phyloP scores from a whole-genome alignment of 2,113 vertebrate species.

The Mystacornis crossleyi region DNA sequence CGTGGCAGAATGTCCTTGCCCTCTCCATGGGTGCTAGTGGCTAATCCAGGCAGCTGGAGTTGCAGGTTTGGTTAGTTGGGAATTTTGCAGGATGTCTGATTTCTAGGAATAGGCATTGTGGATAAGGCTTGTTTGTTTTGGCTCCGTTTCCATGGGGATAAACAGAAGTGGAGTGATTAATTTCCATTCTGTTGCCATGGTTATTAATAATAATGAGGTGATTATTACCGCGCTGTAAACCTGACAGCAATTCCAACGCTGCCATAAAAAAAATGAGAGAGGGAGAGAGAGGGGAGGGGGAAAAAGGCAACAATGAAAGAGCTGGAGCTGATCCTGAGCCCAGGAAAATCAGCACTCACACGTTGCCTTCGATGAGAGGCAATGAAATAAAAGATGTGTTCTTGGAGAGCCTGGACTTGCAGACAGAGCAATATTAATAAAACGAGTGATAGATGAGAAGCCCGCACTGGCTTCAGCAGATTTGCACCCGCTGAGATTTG shows the following conservation, averaged over 20 bases:
- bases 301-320: not conserved
- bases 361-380: not conserved
- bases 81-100: constrained; percentile 38
- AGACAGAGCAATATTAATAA: constrained; percentile 42
- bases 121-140: constrained; percentile 63
- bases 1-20: too few relatives aligned
- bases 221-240: constrained; percentile 60
- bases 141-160: constrained; percentile 67
- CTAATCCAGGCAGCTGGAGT: not conserved
- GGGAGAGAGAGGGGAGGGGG: not conserved
- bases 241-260: constrained; percentile 32
- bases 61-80: not conserved
- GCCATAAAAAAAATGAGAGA: not conserved
- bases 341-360: constrained; percentile 25
- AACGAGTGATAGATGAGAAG: constrained; percentile 40
- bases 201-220: constrained; percentile 76
- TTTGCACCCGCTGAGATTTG: not conserved
- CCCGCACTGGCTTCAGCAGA: not conserved
- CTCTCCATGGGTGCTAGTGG: not conserved
- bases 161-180: constrained; percentile 65
- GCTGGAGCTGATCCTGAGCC: not conserved
- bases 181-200: constrained; percentile 74
- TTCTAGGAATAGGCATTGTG: constrained; percentile 62
- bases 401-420: not conserved
- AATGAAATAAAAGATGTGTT: constrained; percentile 25